phyloP scores from a whole-genome alignment of 2,888 invertebrate species.

The Tetrapedia diversipes region DNA sequence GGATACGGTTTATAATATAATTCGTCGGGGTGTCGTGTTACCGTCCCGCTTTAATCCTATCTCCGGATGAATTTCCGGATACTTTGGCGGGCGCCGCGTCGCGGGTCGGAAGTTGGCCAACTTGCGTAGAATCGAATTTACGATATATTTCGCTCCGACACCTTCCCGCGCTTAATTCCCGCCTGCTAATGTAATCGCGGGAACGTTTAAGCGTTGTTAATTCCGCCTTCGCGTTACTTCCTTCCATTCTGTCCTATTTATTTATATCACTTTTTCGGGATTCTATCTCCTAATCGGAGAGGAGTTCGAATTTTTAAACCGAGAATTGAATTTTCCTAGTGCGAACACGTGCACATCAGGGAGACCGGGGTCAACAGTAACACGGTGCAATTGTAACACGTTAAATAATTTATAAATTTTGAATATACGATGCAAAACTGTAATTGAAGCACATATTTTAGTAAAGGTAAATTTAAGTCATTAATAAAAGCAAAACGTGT shows the following conservation, averaged over 20 bases:
- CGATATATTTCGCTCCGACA: slow-evolving; percentile 39
- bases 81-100: slow-evolving; percentile 33
- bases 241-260: not conserved
- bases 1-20: slow-evolving; percentile 47
- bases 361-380: no score
- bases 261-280: not conserved
- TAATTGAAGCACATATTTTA: no score
- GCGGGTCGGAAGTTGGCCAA: slow-evolving; percentile 45
- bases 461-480: no score
- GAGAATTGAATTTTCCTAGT: no score
- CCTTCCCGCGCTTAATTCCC: slow-evolving; percentile 36
- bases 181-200: slow-evolving; percentile 8
- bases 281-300: not conserved
- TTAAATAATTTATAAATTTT: no score
- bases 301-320: not conserved
- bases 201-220: not conserved
- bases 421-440: no score
- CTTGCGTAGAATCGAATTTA: slow-evolving; percentile 55
- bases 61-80: slow-evolving; percentile 55
- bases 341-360: no score
- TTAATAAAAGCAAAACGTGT: no score
- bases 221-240: not conserved
- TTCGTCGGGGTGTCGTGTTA: slow-evolving; percentile 50
- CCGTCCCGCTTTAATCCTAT: slow-evolving; percentile 56
- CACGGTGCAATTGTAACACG: no score